These are phyloP conservation scores for Eulemur mongoz DNA, from an alignment of 2,797 vertebrate species.

Conservation along the genomic window DNA sequence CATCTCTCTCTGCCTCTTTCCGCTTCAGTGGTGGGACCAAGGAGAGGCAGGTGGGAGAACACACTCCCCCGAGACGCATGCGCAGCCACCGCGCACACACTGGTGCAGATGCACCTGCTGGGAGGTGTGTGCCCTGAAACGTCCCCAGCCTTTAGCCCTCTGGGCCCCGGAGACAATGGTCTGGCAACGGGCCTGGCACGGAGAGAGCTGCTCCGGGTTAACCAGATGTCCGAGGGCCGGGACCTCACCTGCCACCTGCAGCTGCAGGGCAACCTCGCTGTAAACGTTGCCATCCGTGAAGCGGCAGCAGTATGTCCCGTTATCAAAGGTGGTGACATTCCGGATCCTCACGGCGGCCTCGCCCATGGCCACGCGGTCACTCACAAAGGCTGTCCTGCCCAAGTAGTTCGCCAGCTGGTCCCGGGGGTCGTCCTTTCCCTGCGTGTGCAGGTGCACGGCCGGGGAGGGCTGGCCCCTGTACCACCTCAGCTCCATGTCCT, in stretches of 20 bases:
- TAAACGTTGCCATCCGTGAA: not conserved
- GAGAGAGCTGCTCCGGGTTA: not conserved
- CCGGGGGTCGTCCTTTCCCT: accelerated
- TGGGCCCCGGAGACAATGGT: accelerated
- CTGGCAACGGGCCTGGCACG: not conserved
- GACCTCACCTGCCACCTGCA: slow-evolving; percentile 45
- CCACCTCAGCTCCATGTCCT: slow-evolving; percentile 63
- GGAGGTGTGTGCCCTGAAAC: not conserved
- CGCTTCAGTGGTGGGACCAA: not conserved
- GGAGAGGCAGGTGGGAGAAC: not conserved
- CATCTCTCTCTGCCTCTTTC: not conserved
- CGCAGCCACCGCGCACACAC: accelerated
- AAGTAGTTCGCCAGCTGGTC: not conserved
- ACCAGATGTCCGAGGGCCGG: accelerated
- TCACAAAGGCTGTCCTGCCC: not conserved
- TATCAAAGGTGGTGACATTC: not conserved
- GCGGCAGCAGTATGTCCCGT: slow-evolving; percentile 40
- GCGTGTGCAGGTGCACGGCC: not conserved
- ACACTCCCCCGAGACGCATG: not conserved
- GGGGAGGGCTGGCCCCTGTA: not conserved
- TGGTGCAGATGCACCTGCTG: not conserved
- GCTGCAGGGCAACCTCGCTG: not conserved
- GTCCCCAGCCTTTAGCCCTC: not conserved
- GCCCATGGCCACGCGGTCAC: not conserved
- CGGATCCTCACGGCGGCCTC: not conserved